A percentile compares a stretch with the other conserved stretches of the same genome.
Conservation (phyloP, 2,797 vertebrate species). For the Thalassophryne amazonica region DNA sequence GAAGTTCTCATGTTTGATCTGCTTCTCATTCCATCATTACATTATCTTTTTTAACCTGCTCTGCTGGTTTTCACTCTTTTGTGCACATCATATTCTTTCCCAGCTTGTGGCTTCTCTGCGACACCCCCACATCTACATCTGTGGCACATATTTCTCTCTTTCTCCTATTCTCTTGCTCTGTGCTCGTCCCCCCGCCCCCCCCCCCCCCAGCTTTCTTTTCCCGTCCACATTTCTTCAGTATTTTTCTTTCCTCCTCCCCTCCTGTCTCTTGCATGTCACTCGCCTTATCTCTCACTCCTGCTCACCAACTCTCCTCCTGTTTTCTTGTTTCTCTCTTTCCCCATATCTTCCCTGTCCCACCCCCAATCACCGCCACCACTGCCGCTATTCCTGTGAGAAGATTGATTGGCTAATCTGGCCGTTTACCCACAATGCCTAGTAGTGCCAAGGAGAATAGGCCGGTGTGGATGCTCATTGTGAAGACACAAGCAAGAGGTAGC, state of each 20-base stretch:
- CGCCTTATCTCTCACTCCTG: conserved; percentile 25
- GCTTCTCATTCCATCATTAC: too few relatives aligned
- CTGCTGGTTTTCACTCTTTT: too few relatives aligned
- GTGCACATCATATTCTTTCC: conserved; percentile 12
- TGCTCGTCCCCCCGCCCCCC: not conserved
- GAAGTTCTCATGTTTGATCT: too few relatives aligned
- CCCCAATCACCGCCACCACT: conserved; percentile 20
- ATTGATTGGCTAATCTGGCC: conserved; percentile 78
- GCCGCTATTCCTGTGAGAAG: conserved; percentile 55
- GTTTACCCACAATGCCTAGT: conserved; percentile 74
- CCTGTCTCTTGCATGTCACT: not conserved
- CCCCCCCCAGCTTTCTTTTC: not conserved
- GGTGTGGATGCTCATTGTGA: conserved; percentile 45
- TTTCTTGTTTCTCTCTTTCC: not conserved
- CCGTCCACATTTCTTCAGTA: conserved; percentile 5
- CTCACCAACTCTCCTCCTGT: not conserved
- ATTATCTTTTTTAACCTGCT: too few relatives aligned
- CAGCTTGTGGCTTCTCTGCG: conserved; percentile 24
- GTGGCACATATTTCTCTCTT: not conserved
- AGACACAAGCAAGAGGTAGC: conserved; percentile 34
- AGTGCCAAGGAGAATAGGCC: conserved; percentile 48
- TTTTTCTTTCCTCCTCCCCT: conserved; percentile 24
- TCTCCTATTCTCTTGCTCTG: not conserved
- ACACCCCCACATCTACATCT: conserved; percentile 37
- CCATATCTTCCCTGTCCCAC: not conserved